These are phyloP conservation scores for Acronicta leporina DNA, from an alignment of 2,888 invertebrate genomes.

Conservation along the genomic window DNA sequence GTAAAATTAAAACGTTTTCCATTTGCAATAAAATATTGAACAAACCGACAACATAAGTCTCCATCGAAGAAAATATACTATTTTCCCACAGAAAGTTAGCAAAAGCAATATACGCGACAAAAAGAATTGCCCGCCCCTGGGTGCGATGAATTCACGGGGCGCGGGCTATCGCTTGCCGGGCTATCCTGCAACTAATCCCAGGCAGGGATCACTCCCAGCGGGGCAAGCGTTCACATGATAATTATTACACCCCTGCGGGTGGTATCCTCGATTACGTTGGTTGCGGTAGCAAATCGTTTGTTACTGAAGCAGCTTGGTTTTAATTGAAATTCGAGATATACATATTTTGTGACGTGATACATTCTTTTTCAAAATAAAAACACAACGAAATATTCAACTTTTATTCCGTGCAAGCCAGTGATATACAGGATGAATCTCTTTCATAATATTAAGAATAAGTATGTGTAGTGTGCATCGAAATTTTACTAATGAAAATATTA, in stretches of 20 bases:
- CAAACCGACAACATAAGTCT: constrained; percentile 22
- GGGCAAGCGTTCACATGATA: constrained; percentile 67
- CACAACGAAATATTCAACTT: too few relatives aligned
- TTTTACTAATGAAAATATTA: too few relatives aligned
- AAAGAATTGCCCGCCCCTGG: constrained; percentile 53
- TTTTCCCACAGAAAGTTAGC: constrained; percentile 41
- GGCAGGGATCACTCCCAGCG: constrained; percentile 58
- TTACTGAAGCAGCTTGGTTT: constrained; percentile 43
- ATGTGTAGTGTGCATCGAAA: too few relatives aligned
- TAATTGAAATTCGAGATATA: constrained; percentile 46
- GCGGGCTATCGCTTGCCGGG: constrained; percentile 58
- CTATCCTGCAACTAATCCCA: constrained; percentile 68
- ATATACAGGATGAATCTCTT: too few relatives aligned
- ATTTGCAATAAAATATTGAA: constrained; percentile 19
- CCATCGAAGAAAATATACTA: constrained; percentile 34
- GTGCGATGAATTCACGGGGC: constrained; percentile 60
- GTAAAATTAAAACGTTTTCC: constrained; percentile 14
- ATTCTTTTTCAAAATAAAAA: neutral
- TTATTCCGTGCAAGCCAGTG: too few relatives aligned
- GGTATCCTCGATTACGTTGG: constrained; percentile 60
- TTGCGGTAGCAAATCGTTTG: constrained; percentile 57
- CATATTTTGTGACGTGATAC: constrained; percentile 8
- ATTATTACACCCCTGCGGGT: constrained; percentile 65
- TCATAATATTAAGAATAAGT: too few relatives aligned
- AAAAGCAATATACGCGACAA: constrained; percentile 53